These are phyloP conservation scores for Pomacea maculata DNA, from an alignment of 1,140 invertebrate species.

Conservation along the genomic window DNA sequence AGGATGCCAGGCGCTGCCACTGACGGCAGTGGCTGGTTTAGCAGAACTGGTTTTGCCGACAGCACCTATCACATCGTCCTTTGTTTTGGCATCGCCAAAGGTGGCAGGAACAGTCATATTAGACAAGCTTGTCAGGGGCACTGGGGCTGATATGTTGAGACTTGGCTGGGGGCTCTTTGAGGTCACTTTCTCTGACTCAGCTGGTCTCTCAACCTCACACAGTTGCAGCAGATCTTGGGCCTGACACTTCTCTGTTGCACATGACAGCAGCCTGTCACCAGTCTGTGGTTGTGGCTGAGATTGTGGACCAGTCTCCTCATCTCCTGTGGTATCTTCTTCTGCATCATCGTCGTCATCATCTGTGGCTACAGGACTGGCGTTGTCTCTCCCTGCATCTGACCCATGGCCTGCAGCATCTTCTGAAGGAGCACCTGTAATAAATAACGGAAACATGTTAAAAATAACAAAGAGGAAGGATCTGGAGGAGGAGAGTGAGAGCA, in stretches of 20 bases:
- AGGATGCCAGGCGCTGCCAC: not conserved
- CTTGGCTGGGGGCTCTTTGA: no score
- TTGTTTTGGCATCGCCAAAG: not conserved
- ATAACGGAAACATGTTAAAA: not conserved
- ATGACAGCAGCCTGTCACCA: no score
- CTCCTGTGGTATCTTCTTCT: slow-evolving; percentile 8
- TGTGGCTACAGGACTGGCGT: slow-evolving; percentile 22
- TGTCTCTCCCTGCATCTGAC: slow-evolving; percentile 23
- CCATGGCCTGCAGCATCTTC: slow-evolving; percentile 9
- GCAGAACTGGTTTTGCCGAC: not conserved
- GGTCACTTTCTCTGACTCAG: no score
- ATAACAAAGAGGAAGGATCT: not conserved
- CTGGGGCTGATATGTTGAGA: no score
- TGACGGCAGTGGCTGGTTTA: not conserved
- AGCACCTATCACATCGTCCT: not conserved
- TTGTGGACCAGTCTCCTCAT: not conserved
- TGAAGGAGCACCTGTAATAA: slow-evolving; percentile 19
- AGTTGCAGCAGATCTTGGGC: no score
- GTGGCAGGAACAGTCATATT: slow-evolving; percentile 19
- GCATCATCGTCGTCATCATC: slow-evolving; percentile 28
- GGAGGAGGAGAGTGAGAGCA: no score
- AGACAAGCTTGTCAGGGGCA: slow-evolving; percentile 8
- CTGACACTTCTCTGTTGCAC: no score
- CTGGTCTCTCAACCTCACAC: no score
- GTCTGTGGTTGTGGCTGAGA: slow-evolving; percentile 5